phyloP scores from a whole-genome alignment of 2,113 vertebrate genomes.

The Narcine bancroftii region DNA sequence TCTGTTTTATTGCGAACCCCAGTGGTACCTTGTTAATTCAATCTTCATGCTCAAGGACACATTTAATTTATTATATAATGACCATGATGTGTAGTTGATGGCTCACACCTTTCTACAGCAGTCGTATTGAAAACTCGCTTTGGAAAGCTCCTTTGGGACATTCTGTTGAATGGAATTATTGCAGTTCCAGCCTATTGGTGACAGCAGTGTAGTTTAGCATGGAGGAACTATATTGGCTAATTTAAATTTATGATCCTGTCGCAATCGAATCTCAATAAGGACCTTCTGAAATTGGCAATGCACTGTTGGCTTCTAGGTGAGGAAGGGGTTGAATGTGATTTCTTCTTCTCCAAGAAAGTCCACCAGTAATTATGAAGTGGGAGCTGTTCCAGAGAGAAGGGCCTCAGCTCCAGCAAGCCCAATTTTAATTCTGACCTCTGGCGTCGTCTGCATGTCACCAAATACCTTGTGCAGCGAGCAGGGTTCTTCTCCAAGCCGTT shows the following conservation, averaged over 20 bases:
- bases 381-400: too few species aligned
- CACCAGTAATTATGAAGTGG: background rate
- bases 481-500: too few species aligned
- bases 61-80: constrained; percentile 28
- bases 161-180: background rate
- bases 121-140: constrained; percentile 24
- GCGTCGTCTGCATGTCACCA: too few species aligned
- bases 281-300: background rate
- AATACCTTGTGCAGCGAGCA: too few species aligned
- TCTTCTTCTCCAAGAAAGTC: background rate
- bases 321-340: background rate
- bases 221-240: background rate
- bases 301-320: background rate
- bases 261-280: background rate
- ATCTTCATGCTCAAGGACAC: constrained; percentile 25
- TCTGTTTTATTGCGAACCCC: constrained; percentile 17
- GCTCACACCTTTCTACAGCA: background rate
- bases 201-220: background rate
- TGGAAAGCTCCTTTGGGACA: background rate
- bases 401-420: too few species aligned
- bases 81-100: background rate
- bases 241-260: constrained; percentile 6
- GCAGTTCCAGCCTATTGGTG: background rate
- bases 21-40: constrained; percentile 24
- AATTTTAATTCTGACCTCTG: too few species aligned